Conservation (phyloP, 2,797 vertebrate species). For the Gymnoscopelus braueri region DNA sequence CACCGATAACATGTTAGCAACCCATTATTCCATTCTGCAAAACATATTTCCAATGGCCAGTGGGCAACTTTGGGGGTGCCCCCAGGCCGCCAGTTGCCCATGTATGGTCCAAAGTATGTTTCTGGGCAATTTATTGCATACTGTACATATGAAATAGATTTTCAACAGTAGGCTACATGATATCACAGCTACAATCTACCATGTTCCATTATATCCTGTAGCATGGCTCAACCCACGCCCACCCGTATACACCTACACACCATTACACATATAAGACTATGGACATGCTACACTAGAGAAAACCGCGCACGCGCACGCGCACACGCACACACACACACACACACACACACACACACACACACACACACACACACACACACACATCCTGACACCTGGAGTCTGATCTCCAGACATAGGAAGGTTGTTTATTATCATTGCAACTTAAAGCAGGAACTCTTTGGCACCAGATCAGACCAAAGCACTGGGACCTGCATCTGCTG, state of each 20-base stretch:
- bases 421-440: conserved; percentile 47
- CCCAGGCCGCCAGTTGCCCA: too few species aligned
- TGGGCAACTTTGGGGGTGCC: too few species aligned
- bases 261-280: conserved; percentile 26
- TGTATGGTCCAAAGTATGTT: too few species aligned
- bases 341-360: conserved; percentile 12
- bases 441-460: conserved; percentile 48
- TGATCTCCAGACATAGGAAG: not conserved
- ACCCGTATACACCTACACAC: conserved; percentile 46
- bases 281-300: conserved; percentile 16
- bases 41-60: too few species aligned
- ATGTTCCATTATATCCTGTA: conserved; percentile 17
- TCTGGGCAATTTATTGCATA: too few species aligned
- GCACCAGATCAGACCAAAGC: not conserved
- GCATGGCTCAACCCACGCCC: conserved; percentile 40
- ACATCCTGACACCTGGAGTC: not conserved
- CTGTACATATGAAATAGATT: too few species aligned
- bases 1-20: too few species aligned
- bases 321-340: conserved; percentile 16
- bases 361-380: conserved; percentile 6
- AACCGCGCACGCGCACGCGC: conserved; percentile 43
- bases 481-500: conserved; percentile 9
- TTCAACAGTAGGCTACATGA: conserved; percentile 9
- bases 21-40: too few species aligned
- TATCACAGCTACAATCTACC: conserved; percentile 39